Conservation (phyloP, 2,113 vertebrate genomes). For the Megaceryle maxima region DNA sequence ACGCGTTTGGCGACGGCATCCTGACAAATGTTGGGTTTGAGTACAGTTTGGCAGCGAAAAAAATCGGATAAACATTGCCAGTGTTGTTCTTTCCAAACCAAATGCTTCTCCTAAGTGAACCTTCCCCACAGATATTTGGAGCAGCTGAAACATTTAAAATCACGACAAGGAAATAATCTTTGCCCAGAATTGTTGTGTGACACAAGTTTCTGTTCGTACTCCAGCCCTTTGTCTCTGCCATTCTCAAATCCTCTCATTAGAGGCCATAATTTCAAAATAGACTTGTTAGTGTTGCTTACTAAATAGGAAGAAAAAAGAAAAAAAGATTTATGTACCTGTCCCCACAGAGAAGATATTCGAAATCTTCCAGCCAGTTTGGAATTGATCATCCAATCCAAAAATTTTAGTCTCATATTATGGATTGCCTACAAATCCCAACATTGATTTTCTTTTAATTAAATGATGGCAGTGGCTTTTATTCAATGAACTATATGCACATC, state of each 20-base stretch:
- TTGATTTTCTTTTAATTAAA: background rate
- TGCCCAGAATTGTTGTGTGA: background rate
- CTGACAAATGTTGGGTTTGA: slow-evolving; percentile 16
- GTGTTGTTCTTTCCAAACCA: background rate
- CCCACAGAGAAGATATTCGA: background rate
- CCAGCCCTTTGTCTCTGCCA: background rate
- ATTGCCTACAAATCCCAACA: background rate
- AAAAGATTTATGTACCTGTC: background rate
- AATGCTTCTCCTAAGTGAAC: background rate
- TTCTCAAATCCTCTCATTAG: background rate
- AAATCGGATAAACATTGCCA: background rate
- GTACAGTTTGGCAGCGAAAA: background rate
- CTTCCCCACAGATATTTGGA: background rate
- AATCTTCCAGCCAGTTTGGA: background rate
- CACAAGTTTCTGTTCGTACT: background rate
- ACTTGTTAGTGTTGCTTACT: background rate
- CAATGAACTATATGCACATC: background rate
- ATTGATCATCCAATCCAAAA: background rate
- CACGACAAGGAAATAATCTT: background rate
- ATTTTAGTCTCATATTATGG: background rate
- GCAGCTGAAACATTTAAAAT: background rate
- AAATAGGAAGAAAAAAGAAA: background rate
- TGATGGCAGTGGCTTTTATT: background rate
- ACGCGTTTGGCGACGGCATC: slow-evolving; percentile 5
- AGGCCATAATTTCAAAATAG: background rate